phyloP scores from a whole-genome alignment of 2,888 invertebrate species.

The Lasioglossum pauxillum region DNA sequence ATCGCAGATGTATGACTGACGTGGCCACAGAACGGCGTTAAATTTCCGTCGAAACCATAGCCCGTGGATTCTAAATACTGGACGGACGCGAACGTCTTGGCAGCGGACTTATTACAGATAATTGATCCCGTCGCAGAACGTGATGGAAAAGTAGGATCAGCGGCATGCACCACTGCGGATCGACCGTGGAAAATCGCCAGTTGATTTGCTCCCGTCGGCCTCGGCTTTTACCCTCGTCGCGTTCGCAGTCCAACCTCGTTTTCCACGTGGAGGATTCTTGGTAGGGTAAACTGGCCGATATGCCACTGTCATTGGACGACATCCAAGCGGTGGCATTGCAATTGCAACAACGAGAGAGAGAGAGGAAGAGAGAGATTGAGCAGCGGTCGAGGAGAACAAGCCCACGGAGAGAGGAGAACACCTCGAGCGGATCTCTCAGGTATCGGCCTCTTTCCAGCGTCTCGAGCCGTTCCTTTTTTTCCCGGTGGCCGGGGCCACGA shows the following conservation, averaged over 20 bases:
- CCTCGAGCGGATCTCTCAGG: slow-evolving; percentile 68
- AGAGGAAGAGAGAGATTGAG: background rate
- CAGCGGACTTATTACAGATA: slow-evolving; percentile 46
- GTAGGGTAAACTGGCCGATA: slow-evolving; percentile 76
- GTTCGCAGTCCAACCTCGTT: slow-evolving; percentile 64
- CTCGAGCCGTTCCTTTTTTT: slow-evolving; percentile 13
- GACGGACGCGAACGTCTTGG: background rate
- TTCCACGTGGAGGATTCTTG: slow-evolving; percentile 62
- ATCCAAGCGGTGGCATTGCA: slow-evolving; percentile 78
- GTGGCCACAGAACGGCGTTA: background rate
- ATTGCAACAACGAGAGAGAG: slow-evolving; percentile 62
- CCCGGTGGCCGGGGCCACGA: slow-evolving; percentile 17
- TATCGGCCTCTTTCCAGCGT: slow-evolving; percentile 54
- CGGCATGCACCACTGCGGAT: slow-evolving; percentile 43
- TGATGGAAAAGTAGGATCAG: background rate
- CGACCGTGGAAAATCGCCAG: slow-evolving; percentile 71
- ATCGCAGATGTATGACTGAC: no score
- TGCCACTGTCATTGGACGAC: slow-evolving; percentile 76
- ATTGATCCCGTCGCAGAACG: slow-evolving; percentile 51
- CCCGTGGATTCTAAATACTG: background rate
- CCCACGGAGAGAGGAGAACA: slow-evolving; percentile 50
- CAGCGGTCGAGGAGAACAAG: background rate
- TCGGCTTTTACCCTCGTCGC: slow-evolving; percentile 49
- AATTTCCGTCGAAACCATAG: background rate
- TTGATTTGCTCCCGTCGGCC: slow-evolving; percentile 47